Conservation (phyloP, 2,113 vertebrate genomes). For the Sigmodon hispidus region DNA sequence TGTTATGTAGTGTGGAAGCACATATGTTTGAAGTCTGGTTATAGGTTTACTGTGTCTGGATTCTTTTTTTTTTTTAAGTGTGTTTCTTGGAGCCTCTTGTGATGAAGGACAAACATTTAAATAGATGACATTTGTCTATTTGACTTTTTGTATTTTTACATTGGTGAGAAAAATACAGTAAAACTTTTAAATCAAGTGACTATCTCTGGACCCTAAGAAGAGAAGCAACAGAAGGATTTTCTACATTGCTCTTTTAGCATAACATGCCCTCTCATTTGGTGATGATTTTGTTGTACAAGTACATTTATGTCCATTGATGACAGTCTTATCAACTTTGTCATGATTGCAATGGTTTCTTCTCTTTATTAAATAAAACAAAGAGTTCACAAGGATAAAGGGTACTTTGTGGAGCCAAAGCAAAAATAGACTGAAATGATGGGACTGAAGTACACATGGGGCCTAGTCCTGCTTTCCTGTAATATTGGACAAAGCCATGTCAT, state of each 20-base stretch:
- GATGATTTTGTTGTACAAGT: not conserved
- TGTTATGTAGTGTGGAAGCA: conserved; percentile 63
- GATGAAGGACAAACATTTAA: conserved; percentile 53
- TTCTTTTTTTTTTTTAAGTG: conserved; percentile 42
- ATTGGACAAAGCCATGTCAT: too few relatives aligned
- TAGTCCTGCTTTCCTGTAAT: too few relatives aligned
- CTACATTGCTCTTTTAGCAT: not conserved
- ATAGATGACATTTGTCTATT: conserved; percentile 18
- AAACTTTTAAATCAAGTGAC: conserved; percentile 52
- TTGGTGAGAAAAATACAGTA: conserved; percentile 59
- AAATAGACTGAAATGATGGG: not conserved
- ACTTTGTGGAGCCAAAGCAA: not conserved
- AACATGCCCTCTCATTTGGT: not conserved
- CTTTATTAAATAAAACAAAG: not conserved
- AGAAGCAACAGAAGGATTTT: conserved; percentile 15
- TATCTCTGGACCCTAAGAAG: not conserved
- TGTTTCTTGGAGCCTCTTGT: conserved; percentile 48
- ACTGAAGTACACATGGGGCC: too few relatives aligned
- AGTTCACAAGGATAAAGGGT: not conserved
- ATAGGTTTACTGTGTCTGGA: conserved; percentile 36
- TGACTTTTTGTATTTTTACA: conserved; percentile 31
- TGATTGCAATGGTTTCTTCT: not conserved
- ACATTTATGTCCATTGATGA: not conserved
- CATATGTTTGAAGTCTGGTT: conserved; percentile 62
- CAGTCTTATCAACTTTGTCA: not conserved